Evolutionary conservation across 1,140 invertebrate species (phyloP), one percentile per base, ranked within the genome.

Genomic region (Lutraria rhynchaena): DNA sequence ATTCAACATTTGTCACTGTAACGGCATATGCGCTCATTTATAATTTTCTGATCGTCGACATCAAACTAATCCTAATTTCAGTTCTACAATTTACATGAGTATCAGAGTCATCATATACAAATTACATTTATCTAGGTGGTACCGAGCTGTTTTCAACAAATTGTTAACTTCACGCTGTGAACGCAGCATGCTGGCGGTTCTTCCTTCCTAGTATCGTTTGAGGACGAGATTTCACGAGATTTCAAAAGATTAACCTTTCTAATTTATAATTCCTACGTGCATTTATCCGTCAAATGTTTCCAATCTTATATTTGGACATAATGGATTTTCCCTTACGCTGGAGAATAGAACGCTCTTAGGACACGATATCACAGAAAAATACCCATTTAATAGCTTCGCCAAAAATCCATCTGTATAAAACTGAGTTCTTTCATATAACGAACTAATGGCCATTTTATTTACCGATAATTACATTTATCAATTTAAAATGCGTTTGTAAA

Each of bases 71-170:
- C 41, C 31, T 17, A 41, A 67, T 67, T 67, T 67, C 44, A 46
- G 17, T 27, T 3, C 22, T 46, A 41, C 55, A 27, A 27, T 57
- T 3, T 27, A 57, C 13, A 27, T 27, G 9, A 29, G 58, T 37
- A 17, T n/a, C 35, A 33, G n/a, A 41, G 33, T 49, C 53, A 73
- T 73, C 53, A 46, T 57, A 55, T 73, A 73, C 70, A 73, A 73
- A 73, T 73, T 73, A 73, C 55, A 73, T 73, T 73, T 58, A 73
- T 73, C 70, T 73, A n/a, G 24, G 29, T 57, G 70, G 51, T 57
- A 37, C 33, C 41, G 55, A 73, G 49, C 58, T 58, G 31, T 58
- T 41, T 73, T 57, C 70, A 58, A 57, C 53, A 73, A 31, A 73
- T 73, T 55, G 70, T 73, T 73, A 71, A 27, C 31, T 4, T 55